Base-by-base conservation (phyloP, 64 coral and sea anemone species). In the Montipora capricornis region DNA sequence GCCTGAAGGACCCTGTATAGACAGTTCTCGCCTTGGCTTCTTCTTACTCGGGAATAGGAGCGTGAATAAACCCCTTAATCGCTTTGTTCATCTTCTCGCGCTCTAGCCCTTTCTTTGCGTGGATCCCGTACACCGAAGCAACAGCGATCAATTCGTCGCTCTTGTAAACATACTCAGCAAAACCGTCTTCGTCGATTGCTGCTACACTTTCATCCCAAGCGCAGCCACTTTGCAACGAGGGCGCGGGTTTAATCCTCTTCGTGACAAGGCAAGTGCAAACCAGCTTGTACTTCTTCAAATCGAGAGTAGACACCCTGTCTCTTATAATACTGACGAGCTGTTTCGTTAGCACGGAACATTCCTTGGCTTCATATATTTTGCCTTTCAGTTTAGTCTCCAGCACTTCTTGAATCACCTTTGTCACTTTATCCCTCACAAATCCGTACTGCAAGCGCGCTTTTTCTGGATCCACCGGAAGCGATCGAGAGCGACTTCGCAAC, bases 151-250 rank as follows among this genome's bases (percentile, higher is more conserved):
- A 47, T 5, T 92, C 71, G 4, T 88, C 84, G 80, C 91, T 97
- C 47, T 91, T 97, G 74, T 97, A 95, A 92, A 97, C 47, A 90
- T 88, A 97, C 48, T 97, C 96, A 3, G 89, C 93, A 73, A 98
- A 98, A 68, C 68, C 91, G 16, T 98, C 96, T 80, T 77, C 78
- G 7, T 98, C 89, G 1, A 92, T 62, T 13, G 77, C 80, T 5
- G 73, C 84, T 7, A 69, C 58, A 9, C 78, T 53, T 10, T 95
- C 92, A 20, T 98, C 89, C 96, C 96, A 98, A 20, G 91, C 92
- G 58, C 90, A 98, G 15, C 96, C 96, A 85, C 96, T 98, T 19
- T 98, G 89, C 15, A 98, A 50, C 47, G 57, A 73, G 15, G 90
- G 89, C 7, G 77, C 57, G 17, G 89, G 83, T n/a, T 95, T 98